Evolutionary conservation across 2,888 invertebrate genomes (phyloP).

Genomic region (Leucophenga montana): DNA sequence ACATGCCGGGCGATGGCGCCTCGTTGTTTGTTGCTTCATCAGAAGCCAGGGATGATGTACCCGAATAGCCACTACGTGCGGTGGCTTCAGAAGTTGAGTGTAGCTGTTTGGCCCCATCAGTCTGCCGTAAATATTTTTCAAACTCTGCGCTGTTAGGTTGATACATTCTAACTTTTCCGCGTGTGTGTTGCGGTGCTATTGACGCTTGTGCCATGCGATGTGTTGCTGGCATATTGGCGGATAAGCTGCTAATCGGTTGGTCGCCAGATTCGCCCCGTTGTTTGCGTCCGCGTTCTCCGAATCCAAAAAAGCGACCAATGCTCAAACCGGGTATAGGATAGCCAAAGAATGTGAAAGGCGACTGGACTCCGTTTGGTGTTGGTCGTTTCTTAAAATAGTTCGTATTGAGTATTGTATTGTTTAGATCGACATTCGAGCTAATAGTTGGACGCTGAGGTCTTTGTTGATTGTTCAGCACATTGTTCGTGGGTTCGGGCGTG

Average conservation of each 20-base stretch:
- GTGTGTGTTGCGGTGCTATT: conserved; percentile 34
- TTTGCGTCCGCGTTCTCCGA: conserved; percentile 69
- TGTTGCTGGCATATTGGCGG: conserved; percentile 58
- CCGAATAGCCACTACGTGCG: conserved; percentile 56
- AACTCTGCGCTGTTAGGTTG: conserved; percentile 70
- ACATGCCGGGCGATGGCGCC: conserved; percentile 58
- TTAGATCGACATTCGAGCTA: conserved; percentile 76
- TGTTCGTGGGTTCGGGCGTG: conserved; percentile 70
- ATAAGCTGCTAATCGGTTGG: conserved; percentile 13
- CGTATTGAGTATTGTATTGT: conserved; percentile 72
- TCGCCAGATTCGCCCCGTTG: conserved; percentile 58
- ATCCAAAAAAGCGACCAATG: conserved; percentile 79
- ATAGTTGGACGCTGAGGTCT: conserved; percentile 71
- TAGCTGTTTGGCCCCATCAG: conserved; percentile 31
- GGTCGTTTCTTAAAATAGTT: conserved; percentile 70
- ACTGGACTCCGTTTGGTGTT: conserved; percentile 47
- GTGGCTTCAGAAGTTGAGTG: conserved; percentile 42
- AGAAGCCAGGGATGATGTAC: conserved; percentile 46
- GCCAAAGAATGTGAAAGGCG: conserved; percentile 87
- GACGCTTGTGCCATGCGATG: conserved; percentile 60
- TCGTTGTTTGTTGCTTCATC: conserved; percentile 67
- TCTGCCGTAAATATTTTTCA: conserved; percentile 68
- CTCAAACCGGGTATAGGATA: conserved; percentile 84
- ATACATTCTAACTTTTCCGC: conserved; percentile 71
- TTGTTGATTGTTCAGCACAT: conserved; percentile 69